Evolutionary conservation across 2,113 vertebrate species (phyloP).

Genomic region (Hippocampus comes): DNA sequence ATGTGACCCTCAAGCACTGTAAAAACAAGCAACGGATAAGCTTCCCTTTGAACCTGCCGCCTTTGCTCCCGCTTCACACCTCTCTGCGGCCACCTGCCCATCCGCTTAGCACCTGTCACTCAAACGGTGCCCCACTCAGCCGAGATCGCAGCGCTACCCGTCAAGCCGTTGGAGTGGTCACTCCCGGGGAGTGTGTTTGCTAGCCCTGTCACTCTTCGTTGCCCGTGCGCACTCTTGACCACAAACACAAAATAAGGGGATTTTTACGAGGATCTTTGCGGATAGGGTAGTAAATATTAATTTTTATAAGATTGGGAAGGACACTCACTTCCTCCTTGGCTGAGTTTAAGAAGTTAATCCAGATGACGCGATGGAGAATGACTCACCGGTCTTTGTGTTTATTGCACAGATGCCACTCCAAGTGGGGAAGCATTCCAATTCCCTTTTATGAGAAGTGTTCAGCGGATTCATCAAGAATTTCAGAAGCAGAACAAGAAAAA

Average conservation of each 20-base stretch:
- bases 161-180: slow-evolving; percentile 38
- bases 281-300: neutral
- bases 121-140: slow-evolving; percentile 28
- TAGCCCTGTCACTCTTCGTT: slow-evolving; percentile 15
- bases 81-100: slow-evolving; percentile 20
- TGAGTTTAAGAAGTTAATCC: neutral
- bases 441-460: slow-evolving; percentile 19
- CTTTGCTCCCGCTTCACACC: slow-evolving; percentile 12
- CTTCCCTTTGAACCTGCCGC: slow-evolving; percentile 31
- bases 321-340: neutral
- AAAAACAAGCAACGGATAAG: slow-evolving; percentile 23
- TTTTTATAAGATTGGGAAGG: neutral
- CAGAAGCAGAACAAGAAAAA: slow-evolving; percentile 31
- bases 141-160: slow-evolving; percentile 28
- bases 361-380: neutral
- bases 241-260: neutral
- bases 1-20: slow-evolving; percentile 42
- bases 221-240: neutral
- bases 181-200: slow-evolving; percentile 9
- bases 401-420: slow-evolving; percentile 12
- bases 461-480: slow-evolving; percentile 33
- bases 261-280: neutral
- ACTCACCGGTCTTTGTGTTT: neutral
- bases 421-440: slow-evolving; percentile 2
- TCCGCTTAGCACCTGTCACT: slow-evolving; percentile 40